Evolutionary conservation across 2,797 vertebrate species (phyloP).

Genomic region (Hylomyscus alleni): DNA sequence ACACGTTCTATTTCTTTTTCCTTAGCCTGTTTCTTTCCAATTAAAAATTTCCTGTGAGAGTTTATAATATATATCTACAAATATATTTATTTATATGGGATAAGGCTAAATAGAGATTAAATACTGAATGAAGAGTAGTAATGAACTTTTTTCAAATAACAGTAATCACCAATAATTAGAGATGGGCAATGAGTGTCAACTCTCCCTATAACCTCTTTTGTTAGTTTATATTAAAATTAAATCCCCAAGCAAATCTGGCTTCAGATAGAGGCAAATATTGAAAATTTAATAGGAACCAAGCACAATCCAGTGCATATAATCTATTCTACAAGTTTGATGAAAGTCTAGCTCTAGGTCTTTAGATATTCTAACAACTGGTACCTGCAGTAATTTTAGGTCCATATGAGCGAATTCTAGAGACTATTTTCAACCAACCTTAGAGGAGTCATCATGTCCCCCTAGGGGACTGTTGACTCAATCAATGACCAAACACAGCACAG

Average conservation of each 20-base stretch:
- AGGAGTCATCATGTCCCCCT: background rate
- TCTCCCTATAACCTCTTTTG: background rate
- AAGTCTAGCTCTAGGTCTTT: conserved; percentile 19
- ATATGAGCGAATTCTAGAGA: conserved; percentile 1
- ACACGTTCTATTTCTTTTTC: background rate
- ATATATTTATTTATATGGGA: conserved; percentile 19
- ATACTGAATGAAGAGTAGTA: background rate
- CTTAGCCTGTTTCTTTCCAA: background rate
- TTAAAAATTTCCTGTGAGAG: background rate
- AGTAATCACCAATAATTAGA: conserved; percentile 35
- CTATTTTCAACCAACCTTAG: background rate
- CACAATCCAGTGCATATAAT: conserved; percentile 11
- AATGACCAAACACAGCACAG: background rate
- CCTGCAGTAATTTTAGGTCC: background rate
- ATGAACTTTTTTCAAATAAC: conserved; percentile 1
- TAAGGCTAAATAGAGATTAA: conserved; percentile 18
- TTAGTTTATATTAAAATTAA: conserved; percentile 44
- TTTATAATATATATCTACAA: background rate
- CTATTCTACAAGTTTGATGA: conserved; percentile 33
- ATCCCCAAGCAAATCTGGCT: conserved; percentile 51
- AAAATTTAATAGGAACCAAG: conserved; percentile 36
- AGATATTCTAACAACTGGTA: background rate
- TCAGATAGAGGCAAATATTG: conserved; percentile 20
- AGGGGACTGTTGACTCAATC: background rate
- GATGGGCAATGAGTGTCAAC: background rate